These are phyloP conservation scores for Garra rufa DNA, from an alignment of 2,113 vertebrate genomes.

Conservation along the genomic window DNA sequence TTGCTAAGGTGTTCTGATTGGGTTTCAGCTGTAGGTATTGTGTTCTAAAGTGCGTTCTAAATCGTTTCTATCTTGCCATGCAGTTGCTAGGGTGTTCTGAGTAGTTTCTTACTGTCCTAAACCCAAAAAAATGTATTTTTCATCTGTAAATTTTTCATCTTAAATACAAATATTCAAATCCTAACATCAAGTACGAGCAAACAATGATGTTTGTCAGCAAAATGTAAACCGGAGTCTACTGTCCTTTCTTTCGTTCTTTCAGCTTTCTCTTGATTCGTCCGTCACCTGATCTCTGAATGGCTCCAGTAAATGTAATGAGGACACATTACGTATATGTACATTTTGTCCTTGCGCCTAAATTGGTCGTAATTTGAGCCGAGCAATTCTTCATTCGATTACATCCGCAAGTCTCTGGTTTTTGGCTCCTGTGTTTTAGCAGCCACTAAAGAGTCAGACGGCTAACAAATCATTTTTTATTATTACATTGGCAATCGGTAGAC, in stretches of 20 bases:
- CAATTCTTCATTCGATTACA: conserved; percentile 51
- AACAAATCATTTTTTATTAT: conserved; percentile 31
- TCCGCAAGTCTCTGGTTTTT: conserved; percentile 21
- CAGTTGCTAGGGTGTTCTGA: not conserved
- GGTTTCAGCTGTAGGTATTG: not conserved
- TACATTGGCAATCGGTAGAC: conserved; percentile 38
- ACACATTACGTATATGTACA: conserved; percentile 31
- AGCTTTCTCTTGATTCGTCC: not conserved
- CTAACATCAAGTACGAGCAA: not conserved
- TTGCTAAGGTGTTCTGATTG: not conserved
- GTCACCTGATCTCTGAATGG: conserved; percentile 43
- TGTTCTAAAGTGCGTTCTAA: not conserved
- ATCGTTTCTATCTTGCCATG: not conserved
- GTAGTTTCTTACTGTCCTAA: not conserved
- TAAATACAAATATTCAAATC: not conserved
- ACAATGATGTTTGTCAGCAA: not conserved
- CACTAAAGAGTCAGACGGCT: conserved; percentile 14
- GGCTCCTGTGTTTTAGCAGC: not conserved
- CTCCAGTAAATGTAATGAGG: conserved; percentile 32
- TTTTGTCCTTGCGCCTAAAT: conserved; percentile 51
- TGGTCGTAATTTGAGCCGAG: conserved; percentile 48
- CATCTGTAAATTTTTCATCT: too few relatives aligned
- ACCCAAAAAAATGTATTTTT: too few relatives aligned
- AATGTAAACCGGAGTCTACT: not conserved
- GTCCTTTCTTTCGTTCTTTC: not conserved